phyloP scores from a whole-genome alignment of 2,888 invertebrate species.

The Drosophila nigricruria region DNA sequence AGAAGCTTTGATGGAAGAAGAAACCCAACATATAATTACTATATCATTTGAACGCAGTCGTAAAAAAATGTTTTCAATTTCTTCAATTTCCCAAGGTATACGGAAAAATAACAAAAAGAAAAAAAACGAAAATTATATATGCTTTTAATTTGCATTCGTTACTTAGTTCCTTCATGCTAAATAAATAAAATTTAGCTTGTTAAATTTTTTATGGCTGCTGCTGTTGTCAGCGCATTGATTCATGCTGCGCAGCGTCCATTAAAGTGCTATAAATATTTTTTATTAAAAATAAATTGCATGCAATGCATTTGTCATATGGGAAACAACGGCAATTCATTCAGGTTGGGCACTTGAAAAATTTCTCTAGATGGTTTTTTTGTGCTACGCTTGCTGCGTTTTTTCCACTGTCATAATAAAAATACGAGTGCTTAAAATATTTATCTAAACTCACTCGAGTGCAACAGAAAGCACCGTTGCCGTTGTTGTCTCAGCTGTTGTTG shows the following conservation, averaged over 20 bases:
- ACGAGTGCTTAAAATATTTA: slow-evolving; percentile 51
- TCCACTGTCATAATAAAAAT: slow-evolving; percentile 46
- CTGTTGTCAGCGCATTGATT: slow-evolving; percentile 38
- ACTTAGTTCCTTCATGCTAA: slow-evolving; percentile 6
- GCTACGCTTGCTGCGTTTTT: slow-evolving; percentile 42
- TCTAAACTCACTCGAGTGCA: slow-evolving; percentile 61
- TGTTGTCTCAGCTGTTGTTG: slow-evolving; percentile 32
- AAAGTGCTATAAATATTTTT: slow-evolving; percentile 36
- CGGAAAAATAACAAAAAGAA: not conserved
- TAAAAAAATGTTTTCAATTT: not conserved
- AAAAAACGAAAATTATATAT: not conserved
- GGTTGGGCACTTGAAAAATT: slow-evolving; percentile 22
- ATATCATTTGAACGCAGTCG: not conserved
- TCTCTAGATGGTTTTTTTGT: slow-evolving; percentile 26
- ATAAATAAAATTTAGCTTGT: slow-evolving; percentile 31
- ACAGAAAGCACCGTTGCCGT: slow-evolving; percentile 58
- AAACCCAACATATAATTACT: not conserved
- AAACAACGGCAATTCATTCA: slow-evolving; percentile 46
- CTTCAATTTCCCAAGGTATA: not conserved
- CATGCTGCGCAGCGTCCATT: slow-evolving; percentile 36
- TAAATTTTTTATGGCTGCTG: slow-evolving; percentile 31
- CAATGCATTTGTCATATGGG: slow-evolving; percentile 31
- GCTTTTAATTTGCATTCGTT: not conserved
- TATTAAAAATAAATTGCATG: slow-evolving; percentile 39
- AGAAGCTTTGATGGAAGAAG: not conserved